A percentile compares a stretch with the other conserved stretches of the same genome.
These are phyloP conservation scores for Hylia prasina DNA, from an alignment of 2,113 vertebrate genomes.

Conservation along the genomic window DNA sequence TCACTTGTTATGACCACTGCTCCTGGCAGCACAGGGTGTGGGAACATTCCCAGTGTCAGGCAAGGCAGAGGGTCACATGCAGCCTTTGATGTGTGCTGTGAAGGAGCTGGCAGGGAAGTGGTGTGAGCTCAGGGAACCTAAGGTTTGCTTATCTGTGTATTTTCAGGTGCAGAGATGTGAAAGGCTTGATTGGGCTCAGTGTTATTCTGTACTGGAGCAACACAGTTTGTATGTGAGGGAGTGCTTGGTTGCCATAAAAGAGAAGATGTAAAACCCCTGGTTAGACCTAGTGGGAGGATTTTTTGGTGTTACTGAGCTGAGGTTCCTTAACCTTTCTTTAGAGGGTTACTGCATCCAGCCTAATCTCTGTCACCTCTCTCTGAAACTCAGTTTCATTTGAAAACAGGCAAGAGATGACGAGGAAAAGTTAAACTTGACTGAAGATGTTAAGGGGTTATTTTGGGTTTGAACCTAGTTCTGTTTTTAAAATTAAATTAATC, in stretches of 20 bases:
- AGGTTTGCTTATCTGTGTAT: constrained; percentile 20
- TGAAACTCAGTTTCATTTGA: background rate
- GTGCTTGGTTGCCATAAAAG: background rate
- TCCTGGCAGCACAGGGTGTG: constrained; percentile 33
- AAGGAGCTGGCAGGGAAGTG: constrained; percentile 28
- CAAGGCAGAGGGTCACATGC: background rate
- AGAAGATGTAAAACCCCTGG: background rate
- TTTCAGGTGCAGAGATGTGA: constrained; percentile 30
- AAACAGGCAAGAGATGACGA: background rate
- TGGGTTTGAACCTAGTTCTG: background rate
- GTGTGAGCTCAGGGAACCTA: background rate
- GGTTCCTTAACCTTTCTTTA: background rate
- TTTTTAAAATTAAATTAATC: constrained; percentile 24
- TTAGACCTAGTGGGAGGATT: background rate
- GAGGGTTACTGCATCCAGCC: background rate
- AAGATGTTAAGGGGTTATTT: background rate
- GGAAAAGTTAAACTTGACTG: background rate
- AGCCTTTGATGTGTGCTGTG: constrained; percentile 47
- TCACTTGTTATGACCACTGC: constrained; percentile 43
- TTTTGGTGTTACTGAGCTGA: background rate
- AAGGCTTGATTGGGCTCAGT: background rate
- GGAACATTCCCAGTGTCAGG: constrained; percentile 5
- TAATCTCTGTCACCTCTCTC: background rate
- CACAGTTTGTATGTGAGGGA: background rate
- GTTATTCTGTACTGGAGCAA: background rate